Conservation (phyloP, 2,888 invertebrate genomes). For the Apamea epomidion region DNA sequence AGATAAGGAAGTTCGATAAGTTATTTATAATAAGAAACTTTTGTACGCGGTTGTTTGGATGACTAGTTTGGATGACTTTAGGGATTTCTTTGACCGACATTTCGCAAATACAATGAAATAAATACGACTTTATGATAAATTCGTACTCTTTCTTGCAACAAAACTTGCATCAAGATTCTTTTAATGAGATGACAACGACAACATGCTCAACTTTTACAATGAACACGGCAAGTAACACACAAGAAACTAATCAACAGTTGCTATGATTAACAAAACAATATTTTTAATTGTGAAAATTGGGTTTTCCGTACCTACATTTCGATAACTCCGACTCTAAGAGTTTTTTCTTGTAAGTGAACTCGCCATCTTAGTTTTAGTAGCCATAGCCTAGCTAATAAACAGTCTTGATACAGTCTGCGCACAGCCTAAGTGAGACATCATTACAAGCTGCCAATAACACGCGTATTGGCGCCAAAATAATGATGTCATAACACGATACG, state of each 20-base stretch:
- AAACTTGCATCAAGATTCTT: background rate
- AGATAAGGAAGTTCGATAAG: slow-evolving; percentile 36
- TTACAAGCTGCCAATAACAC: slow-evolving; percentile 44
- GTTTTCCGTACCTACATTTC: background rate
- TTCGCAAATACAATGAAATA: background rate
- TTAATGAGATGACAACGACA: background rate
- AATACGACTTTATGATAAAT: background rate
- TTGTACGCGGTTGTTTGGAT: background rate
- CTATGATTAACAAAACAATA: background rate
- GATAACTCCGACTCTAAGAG: background rate
- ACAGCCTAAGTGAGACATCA: slow-evolving; percentile 25
- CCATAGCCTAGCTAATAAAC: background rate
- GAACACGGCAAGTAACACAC: background rate
- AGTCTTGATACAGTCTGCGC: background rate
- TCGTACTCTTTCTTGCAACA: background rate
- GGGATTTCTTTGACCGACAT: background rate
- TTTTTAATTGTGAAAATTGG: background rate
- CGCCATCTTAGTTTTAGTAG: background rate
- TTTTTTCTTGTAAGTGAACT: background rate
- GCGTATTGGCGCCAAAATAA: slow-evolving; percentile 33
- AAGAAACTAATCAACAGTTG: background rate
- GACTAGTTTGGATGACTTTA: slow-evolving; percentile 12
- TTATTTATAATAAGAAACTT: slow-evolving; percentile 15
- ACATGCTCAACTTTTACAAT: background rate
- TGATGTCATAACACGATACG: slow-evolving; percentile 39